These are phyloP conservation scores for Acanthosepion pharaonis DNA, from an alignment of 2,888 invertebrate genomes.

Conservation along the genomic window DNA sequence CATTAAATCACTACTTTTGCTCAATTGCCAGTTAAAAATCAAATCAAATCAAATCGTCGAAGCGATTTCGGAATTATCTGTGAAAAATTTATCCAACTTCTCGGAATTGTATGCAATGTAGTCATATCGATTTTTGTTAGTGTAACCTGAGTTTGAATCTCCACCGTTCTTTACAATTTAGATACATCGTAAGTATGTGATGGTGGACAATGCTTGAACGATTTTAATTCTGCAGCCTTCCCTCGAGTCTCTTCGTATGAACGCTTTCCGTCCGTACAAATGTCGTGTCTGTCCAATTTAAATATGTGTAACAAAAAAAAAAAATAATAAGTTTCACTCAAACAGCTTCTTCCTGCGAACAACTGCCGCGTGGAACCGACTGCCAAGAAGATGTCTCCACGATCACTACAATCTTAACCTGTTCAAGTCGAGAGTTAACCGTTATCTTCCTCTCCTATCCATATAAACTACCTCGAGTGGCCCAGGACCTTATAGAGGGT, in stretches of 20 bases:
- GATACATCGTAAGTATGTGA: not conserved
- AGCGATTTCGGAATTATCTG: not conserved
- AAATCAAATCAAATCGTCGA: not conserved
- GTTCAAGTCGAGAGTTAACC: too few species aligned
- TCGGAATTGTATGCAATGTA: not conserved
- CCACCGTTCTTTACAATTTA: not conserved
- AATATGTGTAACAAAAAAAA: not conserved
- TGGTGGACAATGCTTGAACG: not conserved
- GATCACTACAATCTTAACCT: too few species aligned
- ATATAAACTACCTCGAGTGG: too few species aligned
- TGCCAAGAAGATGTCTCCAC: too few species aligned
- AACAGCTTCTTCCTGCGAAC: too few species aligned
- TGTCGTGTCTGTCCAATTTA: not conserved
- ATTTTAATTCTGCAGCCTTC: not conserved
- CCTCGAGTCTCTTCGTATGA: not conserved
- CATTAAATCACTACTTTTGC: not conserved
- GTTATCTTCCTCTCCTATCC: too few species aligned
- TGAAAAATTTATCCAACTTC: not conserved
- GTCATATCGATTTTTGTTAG: not conserved
- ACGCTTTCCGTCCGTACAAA: not conserved
- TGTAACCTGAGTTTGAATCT: not conserved
- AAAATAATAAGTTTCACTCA: not conserved
- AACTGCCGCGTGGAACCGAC: too few species aligned
- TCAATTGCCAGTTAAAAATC: not conserved
- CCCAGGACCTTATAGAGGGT: too few species aligned